Evolutionary conservation across 2,113 vertebrate genomes (phyloP).

Genomic region (Actinemys pallida): DNA sequence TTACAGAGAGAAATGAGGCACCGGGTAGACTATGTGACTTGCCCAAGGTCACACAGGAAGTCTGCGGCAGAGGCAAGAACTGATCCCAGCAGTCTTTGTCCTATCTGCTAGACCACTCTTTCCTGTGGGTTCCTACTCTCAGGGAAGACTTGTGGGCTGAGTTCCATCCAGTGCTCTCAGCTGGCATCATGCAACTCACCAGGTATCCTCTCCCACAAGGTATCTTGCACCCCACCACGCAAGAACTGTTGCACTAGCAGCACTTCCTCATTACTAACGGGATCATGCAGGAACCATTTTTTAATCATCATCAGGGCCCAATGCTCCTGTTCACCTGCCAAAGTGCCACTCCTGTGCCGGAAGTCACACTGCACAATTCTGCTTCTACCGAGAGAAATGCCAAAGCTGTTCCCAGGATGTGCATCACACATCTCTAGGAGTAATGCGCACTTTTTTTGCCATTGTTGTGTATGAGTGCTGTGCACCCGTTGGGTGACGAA

Average conservation of each 20-base stretch:
- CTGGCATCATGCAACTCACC: background rate
- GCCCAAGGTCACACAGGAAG: background rate
- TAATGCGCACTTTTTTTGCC: background rate
- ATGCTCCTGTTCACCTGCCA: background rate
- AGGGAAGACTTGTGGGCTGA: background rate
- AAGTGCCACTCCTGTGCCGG: background rate
- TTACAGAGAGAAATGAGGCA: rapidly evolving
- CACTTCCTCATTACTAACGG: background rate
- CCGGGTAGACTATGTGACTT: background rate
- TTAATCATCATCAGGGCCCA: background rate
- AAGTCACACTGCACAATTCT: background rate
- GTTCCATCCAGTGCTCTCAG: background rate
- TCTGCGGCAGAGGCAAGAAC: background rate
- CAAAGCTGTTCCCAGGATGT: background rate
- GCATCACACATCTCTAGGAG: background rate
- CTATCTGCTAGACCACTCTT: background rate
- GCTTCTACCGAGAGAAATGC: background rate
- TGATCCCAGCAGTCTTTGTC: background rate
- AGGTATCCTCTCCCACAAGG: background rate
- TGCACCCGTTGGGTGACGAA: background rate
- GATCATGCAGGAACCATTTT: background rate
- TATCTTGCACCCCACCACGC: background rate
- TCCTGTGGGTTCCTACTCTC: background rate
- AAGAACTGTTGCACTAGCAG: background rate
- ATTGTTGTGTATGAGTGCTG: background rate